These are phyloP conservation scores for Lamellibrachia columna DNA, from an alignment of 2,888 invertebrate species.

Conservation along the genomic window DNA sequence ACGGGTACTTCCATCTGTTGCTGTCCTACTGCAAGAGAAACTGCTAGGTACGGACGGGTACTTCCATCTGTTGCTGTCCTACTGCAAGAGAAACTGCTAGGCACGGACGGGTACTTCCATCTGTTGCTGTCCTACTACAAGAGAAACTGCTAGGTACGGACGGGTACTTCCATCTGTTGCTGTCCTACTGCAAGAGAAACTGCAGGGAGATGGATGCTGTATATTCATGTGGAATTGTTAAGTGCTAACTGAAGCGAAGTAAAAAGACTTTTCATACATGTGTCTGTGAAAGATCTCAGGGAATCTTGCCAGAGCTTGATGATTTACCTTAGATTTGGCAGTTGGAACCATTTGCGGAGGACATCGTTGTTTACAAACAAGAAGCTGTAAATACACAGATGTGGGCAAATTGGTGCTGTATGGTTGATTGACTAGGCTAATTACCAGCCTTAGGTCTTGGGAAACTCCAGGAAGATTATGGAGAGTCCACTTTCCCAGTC, in stretches of 20 bases:
- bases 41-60: no score
- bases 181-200: no score
- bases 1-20: no score
- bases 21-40: background rate
- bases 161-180: no score
- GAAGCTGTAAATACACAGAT: background rate
- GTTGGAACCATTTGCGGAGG: background rate
- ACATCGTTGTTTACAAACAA: background rate
- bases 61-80: no score
- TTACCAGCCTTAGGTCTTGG: background rate
- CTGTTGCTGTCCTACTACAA: no score
- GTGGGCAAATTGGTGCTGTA: slow-evolving; percentile 4
- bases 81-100: background rate
- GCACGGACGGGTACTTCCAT: no score
- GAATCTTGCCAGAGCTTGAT: background rate
- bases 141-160: no score
- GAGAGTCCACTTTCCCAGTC: background rate
- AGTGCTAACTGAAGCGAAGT: background rate
- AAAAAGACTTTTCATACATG: background rate
- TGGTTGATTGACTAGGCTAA: background rate
- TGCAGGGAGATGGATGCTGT: background rate
- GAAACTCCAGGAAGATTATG: slow-evolving; percentile 13
- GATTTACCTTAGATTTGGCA: background rate
- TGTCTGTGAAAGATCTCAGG: background rate
- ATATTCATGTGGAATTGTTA: background rate